Evolutionary conservation across 2,797 vertebrate species (phyloP), one percentile per base, ranked within the genome.

Genomic region (Aulostomus chinensis): DNA sequence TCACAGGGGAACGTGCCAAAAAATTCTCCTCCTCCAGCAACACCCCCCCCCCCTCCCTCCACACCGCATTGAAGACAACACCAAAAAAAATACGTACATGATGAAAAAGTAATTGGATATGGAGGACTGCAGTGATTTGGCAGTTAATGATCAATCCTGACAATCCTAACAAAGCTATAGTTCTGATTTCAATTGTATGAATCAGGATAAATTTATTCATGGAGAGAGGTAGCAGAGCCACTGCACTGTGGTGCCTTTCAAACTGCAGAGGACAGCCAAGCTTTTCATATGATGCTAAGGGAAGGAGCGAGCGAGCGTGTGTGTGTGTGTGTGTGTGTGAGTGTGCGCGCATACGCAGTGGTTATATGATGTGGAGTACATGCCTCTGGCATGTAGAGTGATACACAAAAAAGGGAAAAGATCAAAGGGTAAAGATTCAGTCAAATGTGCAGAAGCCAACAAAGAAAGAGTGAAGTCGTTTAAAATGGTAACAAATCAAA

Each of bases 111-210:
- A n/a, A n/a, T n/a, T n/a, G n/a, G n/a, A n/a, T n/a, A n/a, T n/a
- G n/a, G n/a, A n/a, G n/a, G n/a, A n/a, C n/a, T n/a, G n/a, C n/a
- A n/a, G n/a, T n/a, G n/a, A n/a, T 46, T 53, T 17, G 38, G 25
- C 47, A 52, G 47, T 10, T 25, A 58, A 46, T 59, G 30, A 48
- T 32, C 53, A 74, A 73, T 64, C 60, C 41, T 55, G n/a, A n/a
- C n/a, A n/a, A n/a, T n/a, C n/a, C n/a, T n/a, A n/a, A 30, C 74
- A 78, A 64, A 30, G 32, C 59, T 47, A 58, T 68, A 68, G 55
- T 31, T 24, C 67, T 26, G 22, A 61, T 51, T 53, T 35, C 57
- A 31, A 42, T 50, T 35, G 32, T 30, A 41, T 33, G 48, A 30
- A 57, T 9, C 2, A 32, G 20, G 29, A 28, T 24, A 18, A 28